A percentile compares a stretch with the other conserved stretches of the same genome.
Conservation (phyloP, 2,113 vertebrate genomes). For the Addax nasomaculatus region DNA sequence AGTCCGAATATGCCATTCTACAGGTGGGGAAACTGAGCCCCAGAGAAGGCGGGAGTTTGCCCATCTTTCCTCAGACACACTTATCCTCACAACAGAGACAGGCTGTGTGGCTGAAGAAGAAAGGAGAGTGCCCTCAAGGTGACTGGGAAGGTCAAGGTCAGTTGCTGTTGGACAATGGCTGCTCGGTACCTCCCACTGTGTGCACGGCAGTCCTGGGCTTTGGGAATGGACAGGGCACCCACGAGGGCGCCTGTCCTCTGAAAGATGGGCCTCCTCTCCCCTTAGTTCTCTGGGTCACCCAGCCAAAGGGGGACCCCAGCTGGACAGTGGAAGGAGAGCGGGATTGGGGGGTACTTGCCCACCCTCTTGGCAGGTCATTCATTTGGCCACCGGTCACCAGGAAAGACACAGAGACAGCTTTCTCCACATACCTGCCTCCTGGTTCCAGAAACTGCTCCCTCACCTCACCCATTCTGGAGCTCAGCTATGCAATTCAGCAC, state of each 20-base stretch:
- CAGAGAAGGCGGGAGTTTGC: not conserved
- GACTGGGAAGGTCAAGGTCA: not conserved
- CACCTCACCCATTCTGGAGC: not conserved
- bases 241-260: not conserved
- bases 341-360: not conserved
- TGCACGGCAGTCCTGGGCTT: not conserved
- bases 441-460: not conserved
- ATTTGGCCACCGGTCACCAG: not conserved
- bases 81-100: not conserved
- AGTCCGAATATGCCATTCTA: not conserved
- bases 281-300: not conserved
- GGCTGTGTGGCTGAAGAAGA: not conserved
- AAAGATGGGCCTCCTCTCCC: not conserved
- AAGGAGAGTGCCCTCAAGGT: not conserved
- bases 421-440: not conserved
- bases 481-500: not conserved
- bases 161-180: not conserved
- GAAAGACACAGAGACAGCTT: not conserved
- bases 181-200: not conserved
- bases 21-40: not conserved
- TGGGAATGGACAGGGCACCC: not conserved
- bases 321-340: not conserved
- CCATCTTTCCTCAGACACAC: not conserved
- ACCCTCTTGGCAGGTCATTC: not conserved
- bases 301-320: not conserved